Evolutionary conservation across 1,140 invertebrate species (phyloP), one percentile per base, ranked within the genome.

Genomic region (Drosophila bifasciata): DNA sequence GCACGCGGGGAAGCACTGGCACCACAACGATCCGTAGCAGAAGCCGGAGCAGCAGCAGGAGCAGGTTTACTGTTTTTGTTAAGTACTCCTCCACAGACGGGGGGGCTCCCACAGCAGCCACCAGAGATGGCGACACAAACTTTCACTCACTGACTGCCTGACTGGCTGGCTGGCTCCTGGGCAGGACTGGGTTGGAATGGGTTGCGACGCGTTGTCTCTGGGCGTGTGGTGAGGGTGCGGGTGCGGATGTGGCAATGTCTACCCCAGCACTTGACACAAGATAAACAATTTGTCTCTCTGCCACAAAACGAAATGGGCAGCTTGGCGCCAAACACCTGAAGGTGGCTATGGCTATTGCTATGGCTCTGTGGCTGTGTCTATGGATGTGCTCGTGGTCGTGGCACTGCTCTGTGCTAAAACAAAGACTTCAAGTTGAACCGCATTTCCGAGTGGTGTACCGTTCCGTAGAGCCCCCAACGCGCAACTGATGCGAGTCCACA

Each of bases 241-340:
- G 8, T 7, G 49, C 21, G 3, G 19, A 1, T 36, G n/a, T 19
- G 32, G 36, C 7, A 40, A n/a, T 36, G 25, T 46, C 41, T 70
- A 41, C 62, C 62, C 43, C 39, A 78, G 72, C 75, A 88, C 83
- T 88, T 88, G 78, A 86, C 83, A 83, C 83, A 83, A 86, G 74
- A 88, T 86, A 86, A 86, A 86, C 78, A 86, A 86, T 88, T 86
- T 88, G 83, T 88, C 84, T 78, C 72, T 85, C 48, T 71, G 67
- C 49, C 67, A 39, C 77, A 69, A 73, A 77, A 62, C 72, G 49
- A 83, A 83, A 70, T 78, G 83, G 81, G 53, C 83, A 86, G 70
- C 83, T 86, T 86, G 81, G 78, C 83, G 83, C 83, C 83, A 86
- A 86, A 86, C 74, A 88, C 78, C 78, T 86, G 78, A 59, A 67